Conservation (phyloP, 2,797 vertebrate species). For the Agapornis canus region DNA sequence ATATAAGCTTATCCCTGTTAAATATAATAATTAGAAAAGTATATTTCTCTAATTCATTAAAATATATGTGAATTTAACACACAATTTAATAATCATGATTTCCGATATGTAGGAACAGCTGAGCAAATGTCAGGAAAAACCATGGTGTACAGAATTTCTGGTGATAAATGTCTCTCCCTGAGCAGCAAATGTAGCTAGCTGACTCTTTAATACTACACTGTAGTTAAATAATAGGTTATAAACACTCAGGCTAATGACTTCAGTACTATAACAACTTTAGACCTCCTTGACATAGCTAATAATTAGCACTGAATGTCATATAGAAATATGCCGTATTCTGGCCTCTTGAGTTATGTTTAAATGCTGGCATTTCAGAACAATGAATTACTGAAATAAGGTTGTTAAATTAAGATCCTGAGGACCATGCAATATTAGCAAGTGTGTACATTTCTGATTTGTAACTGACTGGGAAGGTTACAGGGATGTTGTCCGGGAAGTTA, state of each 20-base stretch:
- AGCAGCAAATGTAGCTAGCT: neutral
- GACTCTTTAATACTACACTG: neutral
- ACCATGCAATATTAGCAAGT: neutral
- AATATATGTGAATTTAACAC: slow-evolving; percentile 56
- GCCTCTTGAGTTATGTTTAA: slow-evolving; percentile 60
- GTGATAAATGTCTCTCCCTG: neutral
- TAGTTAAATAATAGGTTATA: slow-evolving; percentile 65
- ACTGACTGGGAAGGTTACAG: neutral
- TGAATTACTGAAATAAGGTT: slow-evolving; percentile 26
- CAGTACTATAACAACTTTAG: slow-evolving; percentile 55
- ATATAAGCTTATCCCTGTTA: neutral
- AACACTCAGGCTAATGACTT: slow-evolving; percentile 62
- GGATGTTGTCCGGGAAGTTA: too few species aligned
- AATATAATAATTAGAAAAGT: slow-evolving; percentile 29
- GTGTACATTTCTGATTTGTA: slow-evolving; percentile 8
- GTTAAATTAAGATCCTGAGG: slow-evolving; percentile 49
- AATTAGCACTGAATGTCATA: slow-evolving; percentile 73
- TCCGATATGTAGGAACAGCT: neutral
- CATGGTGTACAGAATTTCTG: neutral
- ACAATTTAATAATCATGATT: slow-evolving; percentile 33
- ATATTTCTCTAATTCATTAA: slow-evolving; percentile 49
- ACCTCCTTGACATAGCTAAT: slow-evolving; percentile 50
- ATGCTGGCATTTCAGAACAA: slow-evolving; percentile 62
- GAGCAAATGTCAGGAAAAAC: neutral
- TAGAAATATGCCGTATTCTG: slow-evolving; percentile 61